Evolutionary conservation across 2,797 vertebrate genomes (phyloP).

Genomic region (Sebastes cheni): DNA sequence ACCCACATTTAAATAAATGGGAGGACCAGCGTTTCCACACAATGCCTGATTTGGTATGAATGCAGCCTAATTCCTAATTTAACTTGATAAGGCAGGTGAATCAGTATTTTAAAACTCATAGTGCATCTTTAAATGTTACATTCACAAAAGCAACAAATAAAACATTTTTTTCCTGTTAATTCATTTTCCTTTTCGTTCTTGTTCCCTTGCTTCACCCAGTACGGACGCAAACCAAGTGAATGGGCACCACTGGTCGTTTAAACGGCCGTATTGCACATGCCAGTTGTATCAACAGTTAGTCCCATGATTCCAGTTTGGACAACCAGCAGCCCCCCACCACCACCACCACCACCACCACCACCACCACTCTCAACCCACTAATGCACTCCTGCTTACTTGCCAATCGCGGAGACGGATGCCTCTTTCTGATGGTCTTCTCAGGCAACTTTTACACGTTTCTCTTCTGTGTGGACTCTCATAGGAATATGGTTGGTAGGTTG

Average conservation of each 20-base stretch:
- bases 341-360: background rate
- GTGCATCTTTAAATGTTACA: background rate
- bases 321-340: conserved; percentile 13
- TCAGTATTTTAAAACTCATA: background rate
- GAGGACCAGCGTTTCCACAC: background rate
- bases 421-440: background rate
- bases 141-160: background rate
- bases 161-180: background rate
- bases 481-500: conserved; percentile 13
- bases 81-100: background rate
- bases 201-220: conserved; percentile 62
- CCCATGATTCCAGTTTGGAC: conserved; percentile 32
- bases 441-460: background rate
- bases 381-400: conserved; percentile 41
- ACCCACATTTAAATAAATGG: background rate
- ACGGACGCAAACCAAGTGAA: conserved; percentile 75
- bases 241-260: conserved; percentile 81
- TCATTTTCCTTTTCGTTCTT: background rate
- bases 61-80: background rate
- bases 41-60: background rate
- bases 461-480: background rate
- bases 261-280: conserved; percentile 35
- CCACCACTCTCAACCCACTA: conserved; percentile 11
- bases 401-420: background rate
- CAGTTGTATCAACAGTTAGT: conserved; percentile 39